phyloP scores from a whole-genome alignment of 2,797 vertebrate genomes.

The Pantherophis alleghaniensis region DNA sequence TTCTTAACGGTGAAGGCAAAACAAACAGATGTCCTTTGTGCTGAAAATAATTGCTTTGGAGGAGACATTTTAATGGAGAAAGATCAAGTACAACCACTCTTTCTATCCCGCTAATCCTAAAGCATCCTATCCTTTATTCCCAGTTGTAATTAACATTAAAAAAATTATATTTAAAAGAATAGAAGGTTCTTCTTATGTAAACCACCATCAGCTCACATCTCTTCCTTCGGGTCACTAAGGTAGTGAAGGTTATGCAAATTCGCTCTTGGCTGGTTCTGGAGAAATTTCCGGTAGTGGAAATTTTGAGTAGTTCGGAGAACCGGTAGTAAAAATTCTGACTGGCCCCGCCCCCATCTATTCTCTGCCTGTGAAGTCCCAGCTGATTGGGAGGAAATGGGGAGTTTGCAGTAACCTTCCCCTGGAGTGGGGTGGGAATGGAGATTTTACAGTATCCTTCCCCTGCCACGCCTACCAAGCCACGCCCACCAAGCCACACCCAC shows the following conservation, averaged over 20 bases:
- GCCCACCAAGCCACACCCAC: too few relatives aligned
- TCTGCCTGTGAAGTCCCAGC: too few relatives aligned
- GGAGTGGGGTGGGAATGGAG: too few relatives aligned
- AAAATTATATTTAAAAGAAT: neutral
- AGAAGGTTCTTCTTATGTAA: neutral
- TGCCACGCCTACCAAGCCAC: too few relatives aligned
- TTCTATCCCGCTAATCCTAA: neutral
- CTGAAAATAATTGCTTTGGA: neutral
- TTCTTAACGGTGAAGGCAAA: neutral
- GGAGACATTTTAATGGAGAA: neutral
- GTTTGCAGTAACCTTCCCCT: too few relatives aligned
- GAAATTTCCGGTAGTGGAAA: too few relatives aligned
- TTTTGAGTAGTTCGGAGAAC: too few relatives aligned
- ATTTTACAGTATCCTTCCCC: too few relatives aligned
- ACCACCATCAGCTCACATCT: neutral
- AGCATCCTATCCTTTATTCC: neutral
- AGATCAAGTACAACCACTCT: neutral
- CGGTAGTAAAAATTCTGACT: too few relatives aligned
- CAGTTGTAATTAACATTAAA: neutral
- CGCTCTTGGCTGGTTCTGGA: neutral
- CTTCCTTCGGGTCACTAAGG: neutral
- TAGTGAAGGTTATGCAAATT: neutral
- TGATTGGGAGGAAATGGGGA: too few relatives aligned
- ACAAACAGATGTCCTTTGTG: neutral
- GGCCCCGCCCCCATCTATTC: too few relatives aligned